These are phyloP conservation scores for Alligator sinensis DNA, from an alignment of 2,113 vertebrate genomes.

Conservation along the genomic window DNA sequence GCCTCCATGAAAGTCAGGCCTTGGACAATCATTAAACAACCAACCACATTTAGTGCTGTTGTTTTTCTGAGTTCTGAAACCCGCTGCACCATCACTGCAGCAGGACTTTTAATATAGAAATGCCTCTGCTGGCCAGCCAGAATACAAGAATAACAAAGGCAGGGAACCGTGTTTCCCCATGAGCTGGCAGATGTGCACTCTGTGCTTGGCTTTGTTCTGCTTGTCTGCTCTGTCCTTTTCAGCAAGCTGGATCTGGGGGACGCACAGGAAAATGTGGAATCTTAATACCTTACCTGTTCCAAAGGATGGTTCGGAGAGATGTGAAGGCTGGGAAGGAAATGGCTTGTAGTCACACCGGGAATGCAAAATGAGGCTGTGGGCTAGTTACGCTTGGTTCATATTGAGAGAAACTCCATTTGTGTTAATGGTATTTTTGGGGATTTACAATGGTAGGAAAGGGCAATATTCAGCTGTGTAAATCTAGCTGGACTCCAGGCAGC, in stretches of 20 bases:
- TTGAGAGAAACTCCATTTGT: neutral
- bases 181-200: neutral
- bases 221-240: neutral
- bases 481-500: neutral
- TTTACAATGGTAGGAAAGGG: constrained; percentile 6
- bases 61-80: neutral
- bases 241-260: neutral
- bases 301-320: neutral
- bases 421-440: neutral
- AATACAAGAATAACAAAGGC: neutral
- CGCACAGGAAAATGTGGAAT: neutral
- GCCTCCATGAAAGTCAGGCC: neutral
- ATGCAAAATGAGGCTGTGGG: neutral
- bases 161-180: neutral
- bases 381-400: neutral
- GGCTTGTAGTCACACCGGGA: accelerated
- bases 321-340: neutral
- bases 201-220: neutral
- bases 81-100: neutral
- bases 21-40: neutral
- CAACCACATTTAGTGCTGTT: neutral
- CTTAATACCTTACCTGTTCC: neutral
- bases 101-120: neutral
- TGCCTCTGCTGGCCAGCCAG: neutral
- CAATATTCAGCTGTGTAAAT: neutral